phyloP scores from a whole-genome alignment of 1,140 invertebrate species.

The Polypedilum pembai region DNA sequence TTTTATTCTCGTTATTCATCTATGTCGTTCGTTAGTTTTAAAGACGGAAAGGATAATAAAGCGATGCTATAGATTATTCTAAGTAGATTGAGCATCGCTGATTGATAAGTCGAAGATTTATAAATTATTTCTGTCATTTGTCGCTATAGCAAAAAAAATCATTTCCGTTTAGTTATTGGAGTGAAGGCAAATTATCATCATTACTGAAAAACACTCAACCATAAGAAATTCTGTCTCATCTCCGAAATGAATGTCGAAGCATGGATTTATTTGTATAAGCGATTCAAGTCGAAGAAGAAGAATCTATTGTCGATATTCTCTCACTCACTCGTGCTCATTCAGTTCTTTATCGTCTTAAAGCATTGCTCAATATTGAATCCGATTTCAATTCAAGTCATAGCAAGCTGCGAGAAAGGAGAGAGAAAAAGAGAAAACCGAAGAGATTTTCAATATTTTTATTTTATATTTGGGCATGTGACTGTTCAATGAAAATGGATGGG shows the following conservation, averaged over 20 bases:
- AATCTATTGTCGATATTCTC: slow-evolving; percentile 5
- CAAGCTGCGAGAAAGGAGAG: neutral
- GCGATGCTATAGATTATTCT: neutral
- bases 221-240: neutral
- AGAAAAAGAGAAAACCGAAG: neutral
- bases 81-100: neutral
- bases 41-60: neutral
- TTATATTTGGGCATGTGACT: neutral
- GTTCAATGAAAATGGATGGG: neutral
- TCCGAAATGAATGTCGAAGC: neutral
- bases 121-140: too few relatives aligned
- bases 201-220: too few relatives aligned
- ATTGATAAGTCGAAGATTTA: too few relatives aligned
- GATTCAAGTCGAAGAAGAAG: neutral
- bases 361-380: neutral
- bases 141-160: too few relatives aligned
- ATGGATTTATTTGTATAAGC: neutral
- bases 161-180: too few relatives aligned
- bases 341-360: neutral
- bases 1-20: neutral
- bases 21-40: neutral
- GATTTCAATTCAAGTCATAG: neutral
- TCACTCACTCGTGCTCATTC: neutral
- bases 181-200: too few relatives aligned
- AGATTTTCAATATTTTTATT: neutral